These are phyloP conservation scores for Protodeltote pygarga DNA, from an alignment of 2,888 invertebrate genomes.

Conservation along the genomic window DNA sequence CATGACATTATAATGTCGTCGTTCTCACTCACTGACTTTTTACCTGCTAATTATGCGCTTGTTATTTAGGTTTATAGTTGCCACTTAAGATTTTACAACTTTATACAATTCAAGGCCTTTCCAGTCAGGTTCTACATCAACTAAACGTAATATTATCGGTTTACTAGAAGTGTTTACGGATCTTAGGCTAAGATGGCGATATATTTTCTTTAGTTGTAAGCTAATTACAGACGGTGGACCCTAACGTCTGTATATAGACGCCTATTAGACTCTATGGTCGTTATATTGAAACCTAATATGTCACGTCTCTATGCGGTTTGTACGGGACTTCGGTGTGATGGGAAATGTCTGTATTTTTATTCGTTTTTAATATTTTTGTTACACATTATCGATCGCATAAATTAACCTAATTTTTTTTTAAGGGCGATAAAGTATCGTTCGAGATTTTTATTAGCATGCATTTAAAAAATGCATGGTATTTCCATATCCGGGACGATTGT, in stretches of 20 bases:
- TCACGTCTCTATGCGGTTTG: conserved; percentile 5
- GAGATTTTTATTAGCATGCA: too few species aligned
- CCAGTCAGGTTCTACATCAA: conserved; percentile 34
- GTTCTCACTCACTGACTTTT: too few species aligned
- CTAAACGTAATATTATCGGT: conserved; percentile 58
- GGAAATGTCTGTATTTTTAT: neutral
- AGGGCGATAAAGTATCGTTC: too few species aligned
- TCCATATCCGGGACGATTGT: too few species aligned
- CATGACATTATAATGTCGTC: too few species aligned
- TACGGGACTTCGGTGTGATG: conserved; percentile 15
- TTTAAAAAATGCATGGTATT: too few species aligned
- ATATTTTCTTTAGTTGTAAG: conserved; percentile 65
- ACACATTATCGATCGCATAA: neutral
- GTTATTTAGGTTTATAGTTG: too few species aligned
- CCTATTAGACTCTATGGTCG: conserved; percentile 33
- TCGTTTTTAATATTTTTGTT: neutral
- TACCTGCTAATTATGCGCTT: too few species aligned
- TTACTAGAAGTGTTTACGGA: conserved; percentile 75
- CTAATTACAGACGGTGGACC: conserved; percentile 60
- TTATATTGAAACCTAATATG: conserved; percentile 30
- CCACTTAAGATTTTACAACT: too few species aligned
- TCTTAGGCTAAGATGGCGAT: conserved; percentile 68
- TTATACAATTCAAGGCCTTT: conserved; percentile 21
- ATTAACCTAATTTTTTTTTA: too few species aligned
- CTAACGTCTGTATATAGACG: conserved; percentile 49